Conservation (phyloP, 2,113 vertebrate genomes). For the Strix aluco region DNA sequence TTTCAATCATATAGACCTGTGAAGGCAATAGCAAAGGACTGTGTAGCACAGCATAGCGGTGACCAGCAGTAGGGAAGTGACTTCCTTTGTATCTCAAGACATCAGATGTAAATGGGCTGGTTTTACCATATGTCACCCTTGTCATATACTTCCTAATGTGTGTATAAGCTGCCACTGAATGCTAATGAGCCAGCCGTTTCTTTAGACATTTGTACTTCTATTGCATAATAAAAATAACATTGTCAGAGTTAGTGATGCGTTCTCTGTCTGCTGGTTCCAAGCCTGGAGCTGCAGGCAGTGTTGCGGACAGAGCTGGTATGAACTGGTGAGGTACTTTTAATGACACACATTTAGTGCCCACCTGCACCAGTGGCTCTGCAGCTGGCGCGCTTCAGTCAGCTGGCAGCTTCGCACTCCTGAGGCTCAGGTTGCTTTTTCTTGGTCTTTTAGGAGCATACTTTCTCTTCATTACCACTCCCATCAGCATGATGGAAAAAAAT, state of each 20-base stretch:
- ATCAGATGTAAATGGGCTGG: background rate
- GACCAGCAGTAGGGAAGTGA: background rate
- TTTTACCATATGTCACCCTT: background rate
- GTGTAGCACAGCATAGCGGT: background rate
- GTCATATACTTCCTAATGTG: background rate
- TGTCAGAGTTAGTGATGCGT: background rate
- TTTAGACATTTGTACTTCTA: background rate
- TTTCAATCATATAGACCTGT: background rate
- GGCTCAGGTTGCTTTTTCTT: background rate
- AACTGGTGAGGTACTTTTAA: background rate
- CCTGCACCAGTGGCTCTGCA: background rate
- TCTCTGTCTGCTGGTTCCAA: background rate
- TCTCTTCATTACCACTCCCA: background rate
- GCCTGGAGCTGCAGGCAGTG: background rate
- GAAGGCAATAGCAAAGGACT: background rate
- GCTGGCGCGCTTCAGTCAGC: rapidly evolving
- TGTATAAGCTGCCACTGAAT: background rate
- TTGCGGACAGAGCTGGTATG: background rate
- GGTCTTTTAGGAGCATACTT: background rate
- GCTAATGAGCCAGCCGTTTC: background rate
- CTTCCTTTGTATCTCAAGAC: background rate
- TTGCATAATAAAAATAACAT: background rate
- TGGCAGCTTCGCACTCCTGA: background rate
- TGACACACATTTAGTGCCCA: background rate
- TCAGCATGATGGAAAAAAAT: background rate